Percentiles rank a stretch among this genome's conserved stretches.
Evolutionary conservation across 2,888 invertebrate genomes (phyloP).

Genomic region (Athetis lepigone): DNA sequence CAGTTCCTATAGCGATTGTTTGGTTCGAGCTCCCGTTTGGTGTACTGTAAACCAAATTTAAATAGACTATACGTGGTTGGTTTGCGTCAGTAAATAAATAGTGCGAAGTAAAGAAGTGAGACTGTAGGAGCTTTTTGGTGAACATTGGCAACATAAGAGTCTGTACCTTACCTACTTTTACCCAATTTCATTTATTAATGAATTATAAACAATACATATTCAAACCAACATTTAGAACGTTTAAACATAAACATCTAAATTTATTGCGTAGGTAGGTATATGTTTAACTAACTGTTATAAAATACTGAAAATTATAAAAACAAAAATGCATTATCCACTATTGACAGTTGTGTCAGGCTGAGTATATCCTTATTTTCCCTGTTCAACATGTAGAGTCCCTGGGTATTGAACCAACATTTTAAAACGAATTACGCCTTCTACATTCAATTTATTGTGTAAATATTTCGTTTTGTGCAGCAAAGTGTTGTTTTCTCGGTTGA

Average conservation of each 20-base stretch:
- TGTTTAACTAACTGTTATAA: too few relatives aligned
- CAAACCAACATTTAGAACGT: too few relatives aligned
- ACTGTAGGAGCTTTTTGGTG: background rate
- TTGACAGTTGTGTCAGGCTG: too few relatives aligned
- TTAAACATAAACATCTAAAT: too few relatives aligned
- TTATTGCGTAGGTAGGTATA: too few relatives aligned
- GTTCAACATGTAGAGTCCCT: too few relatives aligned
- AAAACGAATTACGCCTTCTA: slow-evolving; percentile 20
- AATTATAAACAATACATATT: slow-evolving; percentile 9
- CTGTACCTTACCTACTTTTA: background rate
- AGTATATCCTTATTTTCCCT: too few relatives aligned
- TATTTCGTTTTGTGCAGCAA: slow-evolving; percentile 25
- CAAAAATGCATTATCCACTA: too few relatives aligned
- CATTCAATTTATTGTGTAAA: slow-evolving; percentile 33
- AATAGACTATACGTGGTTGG: slow-evolving; percentile 37
- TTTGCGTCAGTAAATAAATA: slow-evolving; percentile 12
- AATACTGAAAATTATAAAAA: too few relatives aligned
- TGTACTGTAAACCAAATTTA: slow-evolving; percentile 51
- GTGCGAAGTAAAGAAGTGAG: background rate
- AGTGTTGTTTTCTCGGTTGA: slow-evolving; percentile 22
- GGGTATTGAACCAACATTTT: too few relatives aligned
- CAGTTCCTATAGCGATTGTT: slow-evolving; percentile 78
- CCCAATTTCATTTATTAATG: background rate
- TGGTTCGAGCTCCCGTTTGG: slow-evolving; percentile 60
- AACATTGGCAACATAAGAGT: background rate